phyloP scores from a whole-genome alignment of 2,113 vertebrate genomes.

The Protobothrops flavoviridis region DNA sequence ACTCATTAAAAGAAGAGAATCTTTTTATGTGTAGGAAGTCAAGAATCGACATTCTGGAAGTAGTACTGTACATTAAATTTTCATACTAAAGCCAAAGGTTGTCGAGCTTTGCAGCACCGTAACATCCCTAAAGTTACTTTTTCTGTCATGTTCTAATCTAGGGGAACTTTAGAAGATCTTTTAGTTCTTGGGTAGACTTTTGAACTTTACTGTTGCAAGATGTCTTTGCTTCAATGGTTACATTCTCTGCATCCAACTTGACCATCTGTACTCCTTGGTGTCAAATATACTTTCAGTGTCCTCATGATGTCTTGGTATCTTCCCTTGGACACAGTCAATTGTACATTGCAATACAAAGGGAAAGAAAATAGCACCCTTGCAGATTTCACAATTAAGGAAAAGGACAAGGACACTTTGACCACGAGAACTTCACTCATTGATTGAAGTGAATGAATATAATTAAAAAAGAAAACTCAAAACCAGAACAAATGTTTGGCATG shows the following conservation, averaged over 20 bases:
- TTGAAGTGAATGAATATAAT: not conserved
- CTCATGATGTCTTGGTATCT: not conserved
- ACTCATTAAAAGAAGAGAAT: not conserved
- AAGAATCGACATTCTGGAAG: not conserved
- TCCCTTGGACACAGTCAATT: not conserved
- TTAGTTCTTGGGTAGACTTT: not conserved
- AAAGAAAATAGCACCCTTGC: not conserved
- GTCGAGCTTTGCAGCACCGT: not conserved
- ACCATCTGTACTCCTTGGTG: not conserved
- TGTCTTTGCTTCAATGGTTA: not conserved
- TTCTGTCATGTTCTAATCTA: not conserved
- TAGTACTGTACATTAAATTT: not conserved
- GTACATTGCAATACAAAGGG: not conserved
- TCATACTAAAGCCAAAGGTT: not conserved
- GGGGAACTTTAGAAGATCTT: not conserved
- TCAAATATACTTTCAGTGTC: not conserved
- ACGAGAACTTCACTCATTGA: not conserved
- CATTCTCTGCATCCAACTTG: not conserved
- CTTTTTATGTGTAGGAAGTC: not conserved
- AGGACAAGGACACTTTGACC: not conserved
- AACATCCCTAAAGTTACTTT: not conserved
- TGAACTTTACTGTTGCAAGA: not conserved
- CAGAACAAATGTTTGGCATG: not conserved
- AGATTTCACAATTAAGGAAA: not conserved
- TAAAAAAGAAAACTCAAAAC: not conserved